Evolutionary conservation across 2,797 vertebrate genomes (phyloP), one percentile per base, ranked within the genome.

Genomic region (Taenioides sp.): DNA sequence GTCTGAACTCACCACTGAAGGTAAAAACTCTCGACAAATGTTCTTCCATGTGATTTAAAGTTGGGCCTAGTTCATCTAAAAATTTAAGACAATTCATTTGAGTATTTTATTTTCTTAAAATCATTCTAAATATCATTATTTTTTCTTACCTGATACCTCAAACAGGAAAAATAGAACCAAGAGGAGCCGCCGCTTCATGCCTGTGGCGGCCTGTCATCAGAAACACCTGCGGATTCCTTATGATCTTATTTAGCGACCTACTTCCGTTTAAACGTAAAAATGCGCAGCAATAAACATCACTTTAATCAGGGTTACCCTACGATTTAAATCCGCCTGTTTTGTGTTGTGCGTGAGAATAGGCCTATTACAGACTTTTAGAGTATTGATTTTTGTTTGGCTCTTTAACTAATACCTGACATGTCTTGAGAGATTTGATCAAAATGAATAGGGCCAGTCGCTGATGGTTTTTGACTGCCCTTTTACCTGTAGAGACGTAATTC

Each of bases 11-110:
- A 84, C 86, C 50, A 0, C 22, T 73, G 75, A 70, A 73, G 16
- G 75, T 70, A 28, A 80, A 86, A 1, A 0, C 22, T 37, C 31
- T 66, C 1, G 85, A 82, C 54, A 76, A 9, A 4, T 34, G 17
- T 17, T 74, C 69, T 65, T 17, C 23, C 20, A 65, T 71, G 18
- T 55, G 23, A 58, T 69, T 75, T 20, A 37, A 37, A 16, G 61
- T 72, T n/a, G 1, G 49, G 6, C 72, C 78, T 20, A 7, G n/a
- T 67, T 55, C 69, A 14, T 23, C 82, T 86, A 67, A 4, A 57
- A 31, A 70, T 12, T 37, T 23, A 54, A 23, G 22, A 58, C 5
- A 2, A 16, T 55, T 22, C 1, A 17, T 54, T 5, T 54, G 65
- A 37, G 58, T 7, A 23, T 52, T 5, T 34, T 37, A 58, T 22